Evolutionary conservation across 2,888 invertebrate species (phyloP).

Genomic region (Camptogramma bilineatum): DNA sequence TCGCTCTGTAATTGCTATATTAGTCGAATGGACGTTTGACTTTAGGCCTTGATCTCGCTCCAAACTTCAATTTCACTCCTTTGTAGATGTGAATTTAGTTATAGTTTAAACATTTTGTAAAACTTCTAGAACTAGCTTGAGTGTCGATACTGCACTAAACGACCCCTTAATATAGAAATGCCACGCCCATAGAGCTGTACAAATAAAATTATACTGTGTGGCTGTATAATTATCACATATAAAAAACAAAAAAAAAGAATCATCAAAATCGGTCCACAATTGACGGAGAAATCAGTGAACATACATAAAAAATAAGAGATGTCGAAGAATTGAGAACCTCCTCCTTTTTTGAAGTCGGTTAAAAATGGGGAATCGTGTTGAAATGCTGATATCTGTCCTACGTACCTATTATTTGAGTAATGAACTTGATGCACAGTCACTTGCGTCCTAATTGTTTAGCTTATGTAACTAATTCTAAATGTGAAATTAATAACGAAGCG

Average conservation of each 20-base stretch:
- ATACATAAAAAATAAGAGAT: too few relatives aligned
- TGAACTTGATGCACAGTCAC: conserved; percentile 60
- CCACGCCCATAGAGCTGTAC: neutral
- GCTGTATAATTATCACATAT: conserved; percentile 10
- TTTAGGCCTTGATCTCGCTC: conserved; percentile 66
- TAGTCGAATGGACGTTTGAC: conserved; percentile 11
- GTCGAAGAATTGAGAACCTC: too few relatives aligned
- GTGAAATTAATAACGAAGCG: conserved; percentile 61
- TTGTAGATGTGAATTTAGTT: conserved; percentile 62
- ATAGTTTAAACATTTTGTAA: conserved; percentile 54
- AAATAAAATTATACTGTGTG: neutral
- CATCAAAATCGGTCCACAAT: too few relatives aligned
- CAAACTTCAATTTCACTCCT: conserved; percentile 64
- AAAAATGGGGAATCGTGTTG: conserved; percentile 5
- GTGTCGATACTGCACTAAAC: conserved; percentile 6
- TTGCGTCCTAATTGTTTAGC: conserved; percentile 70
- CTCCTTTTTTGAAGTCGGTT: too few relatives aligned
- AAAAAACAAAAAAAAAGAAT: too few relatives aligned
- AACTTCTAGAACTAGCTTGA: conserved; percentile 43
- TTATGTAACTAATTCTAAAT: conserved; percentile 51
- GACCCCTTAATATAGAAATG: conserved; percentile 1
- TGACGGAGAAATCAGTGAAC: too few relatives aligned
- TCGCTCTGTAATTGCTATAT: neutral
- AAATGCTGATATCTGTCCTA: conserved; percentile 28
- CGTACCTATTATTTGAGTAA: conserved; percentile 36